phyloP scores from a whole-genome alignment of 2,797 vertebrate genomes.

The Lepilemur septentrionalis region DNA sequence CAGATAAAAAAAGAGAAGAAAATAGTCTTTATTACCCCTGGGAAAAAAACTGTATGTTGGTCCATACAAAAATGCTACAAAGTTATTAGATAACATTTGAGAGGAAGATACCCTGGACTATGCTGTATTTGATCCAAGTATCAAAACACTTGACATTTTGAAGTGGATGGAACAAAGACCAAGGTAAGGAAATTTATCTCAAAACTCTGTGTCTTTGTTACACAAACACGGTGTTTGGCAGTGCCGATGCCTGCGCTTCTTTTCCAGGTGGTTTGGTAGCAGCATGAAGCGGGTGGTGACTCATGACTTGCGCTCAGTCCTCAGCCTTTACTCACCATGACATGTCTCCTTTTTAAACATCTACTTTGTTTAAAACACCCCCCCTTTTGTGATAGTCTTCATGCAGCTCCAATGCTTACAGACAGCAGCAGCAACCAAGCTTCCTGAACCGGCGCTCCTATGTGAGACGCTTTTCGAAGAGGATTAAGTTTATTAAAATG shows the following conservation, averaged over 20 bases:
- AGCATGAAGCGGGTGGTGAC: neutral
- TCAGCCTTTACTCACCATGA: neutral
- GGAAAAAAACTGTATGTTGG: neutral
- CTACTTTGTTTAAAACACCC: neutral
- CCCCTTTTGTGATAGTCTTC: neutral
- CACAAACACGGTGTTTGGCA: neutral
- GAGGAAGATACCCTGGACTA: neutral
- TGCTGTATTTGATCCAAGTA: neutral
- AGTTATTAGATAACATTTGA: neutral
- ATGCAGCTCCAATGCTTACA: neutral
- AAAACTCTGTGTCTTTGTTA: neutral
- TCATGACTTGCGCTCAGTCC: neutral
- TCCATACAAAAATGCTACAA: neutral
- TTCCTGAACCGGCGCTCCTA: no score
- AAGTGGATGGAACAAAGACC: neutral
- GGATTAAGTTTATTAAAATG: neutral
- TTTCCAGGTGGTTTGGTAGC: neutral
- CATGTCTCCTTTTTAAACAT: neutral
- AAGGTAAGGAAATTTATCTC: neutral
- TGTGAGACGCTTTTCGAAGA: neutral
- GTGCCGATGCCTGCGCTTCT: neutral
- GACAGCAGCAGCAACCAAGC: neutral
- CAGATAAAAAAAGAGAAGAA: neutral
- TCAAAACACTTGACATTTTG: neutral
- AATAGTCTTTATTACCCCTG: neutral